Conservation (phyloP, 2,113 vertebrate genomes). For the Dipodomys ordii region DNA sequence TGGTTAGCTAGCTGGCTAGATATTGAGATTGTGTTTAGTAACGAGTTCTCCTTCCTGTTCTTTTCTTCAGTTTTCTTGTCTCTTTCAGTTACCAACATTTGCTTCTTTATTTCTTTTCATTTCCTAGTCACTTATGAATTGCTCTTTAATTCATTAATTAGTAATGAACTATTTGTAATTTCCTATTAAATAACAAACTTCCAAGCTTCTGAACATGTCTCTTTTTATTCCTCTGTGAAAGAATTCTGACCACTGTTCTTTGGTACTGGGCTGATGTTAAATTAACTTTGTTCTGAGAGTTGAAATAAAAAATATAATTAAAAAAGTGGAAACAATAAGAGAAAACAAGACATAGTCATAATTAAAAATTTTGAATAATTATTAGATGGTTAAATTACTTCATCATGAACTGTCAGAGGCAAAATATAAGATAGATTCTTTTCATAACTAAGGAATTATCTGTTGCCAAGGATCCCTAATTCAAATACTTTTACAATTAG, state of each 20-base stretch:
- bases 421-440: background rate
- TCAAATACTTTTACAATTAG: constrained; percentile 26
- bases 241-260: background rate
- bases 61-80: background rate
- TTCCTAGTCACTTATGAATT: background rate
- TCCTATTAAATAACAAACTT: background rate
- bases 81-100: background rate
- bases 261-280: background rate
- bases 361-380: background rate
- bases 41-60: background rate
- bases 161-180: too few relatives aligned
- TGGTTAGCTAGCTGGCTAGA: too few relatives aligned
- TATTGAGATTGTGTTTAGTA: background rate
- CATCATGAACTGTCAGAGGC: background rate
- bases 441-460: background rate
- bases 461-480: background rate
- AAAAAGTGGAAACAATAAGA: background rate
- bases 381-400: background rate
- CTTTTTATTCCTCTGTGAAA: constrained; percentile 17
- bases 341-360: background rate
- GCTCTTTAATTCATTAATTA: too few relatives aligned
- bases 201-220: background rate
- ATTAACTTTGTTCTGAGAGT: background rate
- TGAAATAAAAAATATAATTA: background rate
- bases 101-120: constrained; percentile 2